phyloP scores from a whole-genome alignment of 2,888 invertebrate genomes.

The Saturnia pavonia region DNA sequence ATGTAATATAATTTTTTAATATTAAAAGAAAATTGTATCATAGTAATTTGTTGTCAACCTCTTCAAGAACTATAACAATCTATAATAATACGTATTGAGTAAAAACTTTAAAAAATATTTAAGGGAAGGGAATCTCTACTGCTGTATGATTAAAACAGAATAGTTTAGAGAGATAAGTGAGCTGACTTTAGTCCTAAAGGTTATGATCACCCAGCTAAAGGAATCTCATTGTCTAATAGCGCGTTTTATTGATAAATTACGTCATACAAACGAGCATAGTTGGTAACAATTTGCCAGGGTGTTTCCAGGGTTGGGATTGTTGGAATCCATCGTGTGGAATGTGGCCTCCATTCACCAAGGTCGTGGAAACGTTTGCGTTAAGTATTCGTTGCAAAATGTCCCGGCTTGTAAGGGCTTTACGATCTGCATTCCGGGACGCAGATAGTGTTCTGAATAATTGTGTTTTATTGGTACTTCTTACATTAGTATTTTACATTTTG shows the following conservation, averaged over 20 bases:
- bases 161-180: not conserved
- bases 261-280: constrained; percentile 19
- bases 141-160: not conserved
- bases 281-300: constrained; percentile 32
- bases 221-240: constrained; percentile 10
- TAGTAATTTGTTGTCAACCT: too few relatives aligned
- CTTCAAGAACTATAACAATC: too few relatives aligned
- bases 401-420: constrained; percentile 20
- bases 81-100: too few relatives aligned
- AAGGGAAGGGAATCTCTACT: too few relatives aligned
- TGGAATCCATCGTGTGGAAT: constrained; percentile 33
- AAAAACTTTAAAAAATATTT: too few relatives aligned
- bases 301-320: constrained; percentile 30
- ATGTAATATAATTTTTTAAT: too few relatives aligned
- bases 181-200: not conserved
- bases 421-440: constrained; percentile 17
- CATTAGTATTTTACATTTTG: not conserved
- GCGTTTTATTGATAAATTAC: constrained; percentile 25
- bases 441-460: constrained; percentile 3
- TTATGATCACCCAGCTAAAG: not conserved
- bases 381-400: constrained; percentile 30
- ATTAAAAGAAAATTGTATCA: too few relatives aligned
- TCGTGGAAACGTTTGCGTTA: constrained; percentile 28
- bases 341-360: constrained; percentile 28
- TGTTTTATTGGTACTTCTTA: not conserved